Conservation (phyloP, 2,888 invertebrate species). For the Drosophila merina region DNA sequence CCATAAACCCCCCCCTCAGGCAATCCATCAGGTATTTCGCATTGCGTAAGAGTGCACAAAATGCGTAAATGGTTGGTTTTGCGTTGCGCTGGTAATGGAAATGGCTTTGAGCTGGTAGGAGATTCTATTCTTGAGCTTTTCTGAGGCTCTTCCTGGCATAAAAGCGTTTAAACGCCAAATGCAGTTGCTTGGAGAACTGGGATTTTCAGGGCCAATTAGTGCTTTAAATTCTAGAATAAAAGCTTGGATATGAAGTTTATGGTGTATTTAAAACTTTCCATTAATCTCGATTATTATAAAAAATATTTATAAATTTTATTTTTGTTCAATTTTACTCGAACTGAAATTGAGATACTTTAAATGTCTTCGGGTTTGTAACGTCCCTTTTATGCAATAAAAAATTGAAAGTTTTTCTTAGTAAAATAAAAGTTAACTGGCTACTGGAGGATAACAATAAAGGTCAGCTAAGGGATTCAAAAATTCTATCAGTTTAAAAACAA, state of each 20-base stretch:
- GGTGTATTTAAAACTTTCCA: too few species aligned
- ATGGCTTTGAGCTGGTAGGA: neutral
- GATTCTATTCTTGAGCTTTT: conserved; percentile 19
- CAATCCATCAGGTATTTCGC: conserved; percentile 32
- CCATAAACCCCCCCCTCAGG: neutral
- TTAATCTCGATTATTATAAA: too few species aligned
- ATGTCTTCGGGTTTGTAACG: neutral
- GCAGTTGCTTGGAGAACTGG: neutral
- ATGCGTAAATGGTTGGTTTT: conserved; percentile 56
- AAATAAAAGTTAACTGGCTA: conserved; percentile 41
- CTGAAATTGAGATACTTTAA: neutral
- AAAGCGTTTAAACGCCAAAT: conserved; percentile 13
- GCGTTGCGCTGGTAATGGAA: neutral
- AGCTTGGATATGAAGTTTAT: too few species aligned
- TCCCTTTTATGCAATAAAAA: conserved; percentile 9
- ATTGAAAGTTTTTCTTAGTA: conserved; percentile 13
- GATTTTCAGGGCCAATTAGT: neutral
- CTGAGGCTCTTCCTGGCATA: conserved; percentile 3
- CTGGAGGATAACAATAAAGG: conserved; percentile 35
- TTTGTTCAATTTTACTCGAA: too few species aligned
- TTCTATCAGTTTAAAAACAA: conserved; percentile 56
- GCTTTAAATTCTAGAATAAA: too few species aligned
- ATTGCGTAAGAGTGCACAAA: conserved; percentile 76
- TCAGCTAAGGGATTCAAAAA: conserved; percentile 42
- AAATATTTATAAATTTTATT: too few species aligned